These are phyloP conservation scores for Hycleus phaleratus DNA, from an alignment of 1,140 invertebrate genomes.

Conservation along the genomic window DNA sequence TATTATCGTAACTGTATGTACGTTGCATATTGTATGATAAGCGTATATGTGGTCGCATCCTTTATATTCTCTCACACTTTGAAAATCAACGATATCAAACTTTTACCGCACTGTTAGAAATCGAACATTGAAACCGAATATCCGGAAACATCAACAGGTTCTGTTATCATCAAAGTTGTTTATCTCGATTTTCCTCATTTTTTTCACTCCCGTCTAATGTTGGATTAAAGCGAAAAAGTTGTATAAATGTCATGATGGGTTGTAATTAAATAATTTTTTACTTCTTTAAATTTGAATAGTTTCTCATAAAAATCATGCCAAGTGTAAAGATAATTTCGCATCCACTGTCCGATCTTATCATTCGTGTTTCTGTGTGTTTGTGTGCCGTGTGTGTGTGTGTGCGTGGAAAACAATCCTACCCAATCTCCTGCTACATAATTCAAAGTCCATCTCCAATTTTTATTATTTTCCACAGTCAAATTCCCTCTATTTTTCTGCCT, in stretches of 20 bases:
- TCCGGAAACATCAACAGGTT: not conserved
- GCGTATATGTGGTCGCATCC: constrained; percentile 5
- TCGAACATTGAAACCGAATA: not conserved
- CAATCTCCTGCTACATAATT: constrained; percentile 37
- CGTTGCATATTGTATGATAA: constrained; percentile 33
- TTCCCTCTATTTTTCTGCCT: constrained; percentile 41
- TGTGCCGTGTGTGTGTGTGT: too few species aligned
- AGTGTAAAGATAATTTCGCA: not conserved
- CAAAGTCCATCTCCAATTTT: constrained; percentile 41
- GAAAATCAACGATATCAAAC: not conserved
- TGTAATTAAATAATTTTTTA: too few species aligned
- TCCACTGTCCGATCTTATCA: not conserved
- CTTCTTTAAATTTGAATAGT: not conserved
- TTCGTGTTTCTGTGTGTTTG: not conserved
- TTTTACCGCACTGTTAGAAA: not conserved
- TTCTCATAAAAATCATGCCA: not conserved
- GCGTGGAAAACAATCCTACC: constrained; percentile 4
- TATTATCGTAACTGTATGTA: constrained; percentile 18
- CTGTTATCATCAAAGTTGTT: not conserved
- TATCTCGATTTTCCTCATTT: not conserved
- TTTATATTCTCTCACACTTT: constrained; percentile 12
- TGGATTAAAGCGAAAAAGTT: too few species aligned
- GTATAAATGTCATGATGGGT: too few species aligned
- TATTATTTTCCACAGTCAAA: constrained; percentile 42
- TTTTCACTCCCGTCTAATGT: too few species aligned